phyloP scores from a whole-genome alignment of 2,113 vertebrate genomes.

The Nothocercus nigrocapillus region DNA sequence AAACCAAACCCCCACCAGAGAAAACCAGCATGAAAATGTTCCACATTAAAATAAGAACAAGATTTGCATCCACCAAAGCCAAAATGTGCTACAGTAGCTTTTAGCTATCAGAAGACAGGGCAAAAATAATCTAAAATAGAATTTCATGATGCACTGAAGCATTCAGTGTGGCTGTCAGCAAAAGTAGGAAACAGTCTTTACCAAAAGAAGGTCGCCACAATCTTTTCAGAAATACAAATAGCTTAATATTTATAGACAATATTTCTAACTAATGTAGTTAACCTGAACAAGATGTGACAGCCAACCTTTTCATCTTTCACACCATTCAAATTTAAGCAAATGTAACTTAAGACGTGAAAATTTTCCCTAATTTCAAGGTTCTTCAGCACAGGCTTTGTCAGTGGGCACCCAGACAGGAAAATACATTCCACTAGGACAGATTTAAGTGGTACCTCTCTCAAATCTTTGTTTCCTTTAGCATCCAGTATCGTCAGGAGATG shows the following conservation, averaged over 20 bases:
- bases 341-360: background rate
- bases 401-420: background rate
- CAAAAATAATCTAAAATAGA: background rate
- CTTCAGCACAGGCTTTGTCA: background rate
- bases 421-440: background rate
- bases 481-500: background rate
- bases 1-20: background rate
- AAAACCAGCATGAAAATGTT: fast-evolving
- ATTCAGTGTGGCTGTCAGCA: background rate
- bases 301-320: background rate
- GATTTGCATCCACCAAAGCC: background rate
- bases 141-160: background rate
- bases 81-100: background rate
- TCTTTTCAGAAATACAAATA: background rate
- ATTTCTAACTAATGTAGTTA: background rate
- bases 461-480: background rate
- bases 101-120: background rate
- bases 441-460: background rate
- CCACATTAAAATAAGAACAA: background rate
- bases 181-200: background rate
- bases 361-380: background rate
- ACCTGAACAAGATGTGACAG: background rate
- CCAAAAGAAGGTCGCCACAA: background rate
- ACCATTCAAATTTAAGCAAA: background rate
- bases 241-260: background rate